A percentile compares a stretch with the other conserved stretches of the same genome.
phyloP scores from a whole-genome alignment of 2,113 vertebrate species.

The Phoxinus phoxinus region DNA sequence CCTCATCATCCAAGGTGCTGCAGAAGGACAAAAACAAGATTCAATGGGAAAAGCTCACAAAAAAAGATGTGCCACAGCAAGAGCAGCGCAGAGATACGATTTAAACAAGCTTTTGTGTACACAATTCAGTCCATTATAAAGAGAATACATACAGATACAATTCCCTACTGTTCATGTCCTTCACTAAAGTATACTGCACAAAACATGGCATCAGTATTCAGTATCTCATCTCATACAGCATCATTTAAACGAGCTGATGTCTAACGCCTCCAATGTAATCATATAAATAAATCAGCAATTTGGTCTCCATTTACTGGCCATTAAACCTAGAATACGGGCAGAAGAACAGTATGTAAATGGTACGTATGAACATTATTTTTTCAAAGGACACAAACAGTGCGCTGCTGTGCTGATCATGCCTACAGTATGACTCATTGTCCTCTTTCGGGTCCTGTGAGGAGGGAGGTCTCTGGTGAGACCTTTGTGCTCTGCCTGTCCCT shows the following conservation, averaged over 20 bases:
- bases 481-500: conserved; percentile 19
- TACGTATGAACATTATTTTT: neutral
- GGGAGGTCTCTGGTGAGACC: conserved; percentile 15
- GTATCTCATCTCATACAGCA: neutral
- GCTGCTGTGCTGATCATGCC: conserved; percentile 28
- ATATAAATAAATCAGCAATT: neutral
- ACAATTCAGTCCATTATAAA: neutral
- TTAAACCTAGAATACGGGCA: neutral
- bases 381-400: neutral
- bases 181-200: neutral
- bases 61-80: conserved; percentile 2
- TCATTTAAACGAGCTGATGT: neutral
- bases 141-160: neutral
- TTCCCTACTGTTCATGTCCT: neutral
- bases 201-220: neutral
- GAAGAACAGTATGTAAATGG: neutral
- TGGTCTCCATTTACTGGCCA: neutral
- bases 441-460: conserved; percentile 48
- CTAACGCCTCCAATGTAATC: neutral
- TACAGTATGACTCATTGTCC: conserved; percentile 5
- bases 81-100: neutral
- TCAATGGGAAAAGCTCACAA: neutral
- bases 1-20: conserved; percentile 97
- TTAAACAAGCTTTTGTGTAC: neutral
- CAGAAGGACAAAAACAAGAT: conserved; percentile 64